Base-by-base conservation (phyloP, 1,140 invertebrate genomes). In the Zophobas morio region DNA sequence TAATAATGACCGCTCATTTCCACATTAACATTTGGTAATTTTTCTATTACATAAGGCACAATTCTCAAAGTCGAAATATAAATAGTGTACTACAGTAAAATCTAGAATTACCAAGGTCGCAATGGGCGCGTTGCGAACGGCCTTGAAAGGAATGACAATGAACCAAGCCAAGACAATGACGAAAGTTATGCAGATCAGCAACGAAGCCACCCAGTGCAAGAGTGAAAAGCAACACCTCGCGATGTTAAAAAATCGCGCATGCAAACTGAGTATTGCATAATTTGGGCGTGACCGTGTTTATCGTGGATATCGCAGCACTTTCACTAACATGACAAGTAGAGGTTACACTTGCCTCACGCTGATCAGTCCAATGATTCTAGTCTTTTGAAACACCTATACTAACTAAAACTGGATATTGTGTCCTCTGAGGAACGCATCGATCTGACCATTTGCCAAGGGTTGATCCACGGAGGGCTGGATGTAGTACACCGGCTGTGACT, bases 361-460 rank as follows among this genome's bases (percentile, higher is more conserved):
- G 35, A 66, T 66, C 60, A 66, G 60, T 66, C 39, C 39, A 36
- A 66, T 66, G 33, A n/a, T 66, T 66, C 39, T 42, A 66, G 60
- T 66, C 60, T 66, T 40, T 66, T 3, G 8, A 20, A 54, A 42
- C 37, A 72, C 70, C 53, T 4, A 49, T 72, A 37, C 34, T 42
- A 74, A 56, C 86, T 90, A 92, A 84, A 91, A 91, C 79, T 90
- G 88, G 81, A 92, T 90, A 82, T 91, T 91, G 83, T 93, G 91
- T 47, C 92, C 92, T 84, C 93, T 89, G 49, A 95, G 89, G 87
- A 95, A 95, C 46, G 94, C 92, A 84, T 95, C 94, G 82, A 95
- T 94, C 83, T 94, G 94, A 39, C 88, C 87, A 1, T 90, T 88
- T 1, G 89, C 81, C 6, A 81, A 53, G 6, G 77, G 78, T 78